phyloP scores from a whole-genome alignment of 92 coral and sea anemone genomes.

The Scolanthus callimorphus region DNA sequence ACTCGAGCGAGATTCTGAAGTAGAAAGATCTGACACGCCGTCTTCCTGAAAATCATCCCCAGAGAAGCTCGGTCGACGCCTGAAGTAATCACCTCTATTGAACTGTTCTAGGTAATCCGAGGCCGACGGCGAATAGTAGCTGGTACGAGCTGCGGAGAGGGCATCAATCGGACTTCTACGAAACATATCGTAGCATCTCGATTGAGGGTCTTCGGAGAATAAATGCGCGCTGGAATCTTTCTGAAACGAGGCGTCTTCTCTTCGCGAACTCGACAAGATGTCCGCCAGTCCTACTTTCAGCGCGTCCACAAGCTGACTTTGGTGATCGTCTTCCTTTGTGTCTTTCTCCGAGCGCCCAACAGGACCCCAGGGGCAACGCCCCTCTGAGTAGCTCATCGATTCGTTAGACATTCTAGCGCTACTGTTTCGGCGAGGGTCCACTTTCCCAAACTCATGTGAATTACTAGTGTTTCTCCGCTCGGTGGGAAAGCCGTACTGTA shows the following conservation, averaged over 20 bases:
- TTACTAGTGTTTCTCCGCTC: neutral
- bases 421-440: no score
- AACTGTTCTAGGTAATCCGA: neutral
- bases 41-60: conserved; percentile 26
- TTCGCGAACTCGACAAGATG: conserved; percentile 11
- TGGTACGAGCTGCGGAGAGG: neutral
- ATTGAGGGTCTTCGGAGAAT: conserved; percentile 12
- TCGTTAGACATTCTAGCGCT: no score
- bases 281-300: conserved; percentile 42
- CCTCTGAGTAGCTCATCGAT: no score
- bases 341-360: no score
- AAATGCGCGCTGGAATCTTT: conserved; percentile 8
- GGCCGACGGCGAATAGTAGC: neutral
- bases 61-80: neutral
- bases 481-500: conserved; percentile 1
- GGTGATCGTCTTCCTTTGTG: conserved; percentile 24
- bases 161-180: neutral
- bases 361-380: no score
- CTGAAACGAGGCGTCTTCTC: conserved; percentile 6
- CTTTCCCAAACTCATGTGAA: no score
- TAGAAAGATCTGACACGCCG: conserved; percentile 22
- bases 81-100: neutral
- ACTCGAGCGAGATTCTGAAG: conserved; percentile 34
- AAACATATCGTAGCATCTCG: neutral
- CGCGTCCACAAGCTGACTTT: conserved; percentile 37